Evolutionary conservation across 2,888 invertebrate genomes (phyloP).

Genomic region (Dusona sp.): DNA sequence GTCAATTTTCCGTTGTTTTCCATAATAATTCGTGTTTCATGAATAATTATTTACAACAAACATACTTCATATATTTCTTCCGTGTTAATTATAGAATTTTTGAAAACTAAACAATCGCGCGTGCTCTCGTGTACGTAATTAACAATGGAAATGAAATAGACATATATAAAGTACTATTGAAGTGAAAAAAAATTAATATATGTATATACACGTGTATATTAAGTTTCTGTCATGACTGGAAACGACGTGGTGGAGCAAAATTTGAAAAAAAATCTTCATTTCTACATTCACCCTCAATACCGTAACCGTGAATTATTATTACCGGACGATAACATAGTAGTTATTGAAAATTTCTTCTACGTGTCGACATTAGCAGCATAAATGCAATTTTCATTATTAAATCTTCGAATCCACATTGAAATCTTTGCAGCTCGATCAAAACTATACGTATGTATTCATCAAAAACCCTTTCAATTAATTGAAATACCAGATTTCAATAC

Average conservation of each 20-base stretch:
- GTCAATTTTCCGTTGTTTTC: conserved; percentile 27
- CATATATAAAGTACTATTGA: conserved; percentile 18
- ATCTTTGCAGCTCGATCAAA: conserved; percentile 1
- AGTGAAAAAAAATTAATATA: conserved; percentile 8
- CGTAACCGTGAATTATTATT: conserved; percentile 28
- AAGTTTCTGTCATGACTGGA: conserved; percentile 19
- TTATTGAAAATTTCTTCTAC: conserved; percentile 17
- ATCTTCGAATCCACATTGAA: conserved; percentile 6
- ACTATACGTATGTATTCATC: background rate
- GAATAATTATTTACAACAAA: background rate
- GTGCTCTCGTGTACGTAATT: conserved; percentile 5
- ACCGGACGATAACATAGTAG: background rate
- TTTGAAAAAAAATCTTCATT: conserved; percentile 14
- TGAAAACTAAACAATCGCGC: background rate
- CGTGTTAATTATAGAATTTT: conserved; percentile 14
- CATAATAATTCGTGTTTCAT: background rate
- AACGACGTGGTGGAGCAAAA: background rate
- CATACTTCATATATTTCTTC: background rate
- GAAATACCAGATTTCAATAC: background rate
- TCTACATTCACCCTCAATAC: conserved; percentile 13
- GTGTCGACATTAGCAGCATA: conserved; percentile 41
- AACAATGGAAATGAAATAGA: conserved; percentile 39
- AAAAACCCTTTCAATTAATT: conserved; percentile 6
- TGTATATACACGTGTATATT: conserved; percentile 18
- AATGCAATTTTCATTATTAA: conserved; percentile 33